These are phyloP conservation scores for Sturmia bella DNA, from an alignment of 2,888 invertebrate species.

Conservation along the genomic window DNA sequence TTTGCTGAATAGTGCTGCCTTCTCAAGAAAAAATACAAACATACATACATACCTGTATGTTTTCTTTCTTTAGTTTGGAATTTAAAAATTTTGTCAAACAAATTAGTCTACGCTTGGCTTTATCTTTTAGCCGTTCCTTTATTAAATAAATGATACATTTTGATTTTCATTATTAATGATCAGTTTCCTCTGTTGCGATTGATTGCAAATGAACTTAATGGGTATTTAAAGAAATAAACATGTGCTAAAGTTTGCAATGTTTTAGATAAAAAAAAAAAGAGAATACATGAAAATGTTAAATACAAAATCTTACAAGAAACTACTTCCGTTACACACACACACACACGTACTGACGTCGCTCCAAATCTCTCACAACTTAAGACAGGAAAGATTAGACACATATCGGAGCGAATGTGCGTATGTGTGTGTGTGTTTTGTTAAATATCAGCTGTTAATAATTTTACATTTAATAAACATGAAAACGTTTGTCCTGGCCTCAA, in stretches of 20 bases:
- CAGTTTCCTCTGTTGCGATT: slow-evolving; percentile 2
- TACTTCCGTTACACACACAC: slow-evolving; percentile 24
- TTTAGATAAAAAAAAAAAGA: slow-evolving; percentile 11
- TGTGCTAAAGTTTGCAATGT: not conserved
- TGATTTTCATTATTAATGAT: not conserved
- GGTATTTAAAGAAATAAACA: not conserved
- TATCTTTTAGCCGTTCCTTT: not conserved
- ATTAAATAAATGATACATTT: not conserved
- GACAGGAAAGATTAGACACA: slow-evolving; percentile 21
- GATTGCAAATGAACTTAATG: not conserved
- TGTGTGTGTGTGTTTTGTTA: not conserved
- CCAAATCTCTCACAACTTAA: too few relatives aligned
- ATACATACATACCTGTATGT: too few relatives aligned
- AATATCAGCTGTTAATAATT: slow-evolving; percentile 26
- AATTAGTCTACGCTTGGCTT: not conserved
- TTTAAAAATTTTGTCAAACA: not conserved
- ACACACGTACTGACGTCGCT: not conserved
- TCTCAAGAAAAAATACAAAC: too few relatives aligned
- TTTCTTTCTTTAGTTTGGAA: too few relatives aligned
- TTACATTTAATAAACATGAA: slow-evolving; percentile 30
- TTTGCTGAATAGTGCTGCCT: too few relatives aligned
- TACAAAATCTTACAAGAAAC: slow-evolving; percentile 22
- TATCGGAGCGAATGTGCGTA: not conserved
- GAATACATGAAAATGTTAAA: slow-evolving; percentile 24
- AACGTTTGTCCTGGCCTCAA: slow-evolving; percentile 12